A percentile compares a stretch with the other conserved stretches of the same genome.
Evolutionary conservation across 2,113 vertebrate genomes (phyloP).

Genomic region (Nannobrachium achirus): DNA sequence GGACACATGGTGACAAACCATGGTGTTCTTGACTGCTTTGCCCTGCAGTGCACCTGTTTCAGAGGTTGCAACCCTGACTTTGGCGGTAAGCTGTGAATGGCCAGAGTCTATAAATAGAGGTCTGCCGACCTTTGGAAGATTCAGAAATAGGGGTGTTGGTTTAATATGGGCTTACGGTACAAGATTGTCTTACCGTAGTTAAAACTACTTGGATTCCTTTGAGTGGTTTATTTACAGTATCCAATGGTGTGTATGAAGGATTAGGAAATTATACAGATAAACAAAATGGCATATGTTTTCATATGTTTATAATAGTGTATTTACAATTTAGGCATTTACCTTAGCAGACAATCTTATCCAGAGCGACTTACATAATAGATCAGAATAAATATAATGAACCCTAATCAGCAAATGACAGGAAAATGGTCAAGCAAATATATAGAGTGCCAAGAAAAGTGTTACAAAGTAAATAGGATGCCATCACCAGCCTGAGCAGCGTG

Average conservation of each 20-base stretch:
- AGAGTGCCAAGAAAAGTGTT: too few species aligned
- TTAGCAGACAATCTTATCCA: too few species aligned
- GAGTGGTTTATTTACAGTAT: slow-evolving; percentile 37
- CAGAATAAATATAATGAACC: too few species aligned
- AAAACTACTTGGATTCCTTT: slow-evolving; percentile 29
- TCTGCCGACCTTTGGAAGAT: slow-evolving; percentile 62
- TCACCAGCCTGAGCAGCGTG: too few species aligned
- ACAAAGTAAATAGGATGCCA: too few species aligned
- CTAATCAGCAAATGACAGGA: too few species aligned
- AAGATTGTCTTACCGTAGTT: slow-evolving; percentile 54
- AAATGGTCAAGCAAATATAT: too few species aligned
- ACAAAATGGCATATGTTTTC: slow-evolving; percentile 1
- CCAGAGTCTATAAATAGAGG: slow-evolving; percentile 60
- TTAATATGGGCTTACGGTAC: slow-evolving; percentile 56
- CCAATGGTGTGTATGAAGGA: slow-evolving; percentile 13
- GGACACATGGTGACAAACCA: slow-evolving; percentile 23
- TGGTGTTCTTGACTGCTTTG: slow-evolving; percentile 25
- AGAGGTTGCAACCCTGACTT: slow-evolving; percentile 31
- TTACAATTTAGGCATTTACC: too few species aligned
- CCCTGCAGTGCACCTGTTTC: slow-evolving; percentile 62
- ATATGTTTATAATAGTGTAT: too few species aligned
- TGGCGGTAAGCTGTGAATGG: slow-evolving; percentile 47
- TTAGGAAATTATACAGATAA: slow-evolving; percentile 37
- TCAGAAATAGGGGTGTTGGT: slow-evolving; percentile 62
- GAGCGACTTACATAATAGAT: too few species aligned